Base-by-base conservation (phyloP, 2,113 vertebrate species). In the Indicator indicator region DNA sequence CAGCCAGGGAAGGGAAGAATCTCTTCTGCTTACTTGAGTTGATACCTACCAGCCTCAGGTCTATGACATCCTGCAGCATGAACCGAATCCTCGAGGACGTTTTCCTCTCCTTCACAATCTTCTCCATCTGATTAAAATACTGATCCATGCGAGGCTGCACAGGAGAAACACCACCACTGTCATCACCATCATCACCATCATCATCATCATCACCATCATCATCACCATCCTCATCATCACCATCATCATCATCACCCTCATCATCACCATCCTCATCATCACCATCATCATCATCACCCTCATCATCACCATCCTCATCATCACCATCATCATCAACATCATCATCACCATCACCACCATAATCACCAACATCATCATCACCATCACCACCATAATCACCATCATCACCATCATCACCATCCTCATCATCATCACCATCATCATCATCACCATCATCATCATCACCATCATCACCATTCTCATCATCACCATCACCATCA, bases 41-140 rank as follows among this genome's bases (percentile, higher is more conserved):
- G 42, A 59, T 56, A 98, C 99, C 97, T 96, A 99, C 99, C 99
- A 99, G 97, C 97, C 99, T 98, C 42, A 99, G 98, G 97, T 99
- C 99, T 92, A 99, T 99, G 16, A 99, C 97, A 50, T 99, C 99
- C 96, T 99, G 99, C 59, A 99, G 97, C 99, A 99, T 99, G 94
- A 99, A 99, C 42, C 99, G 99, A 96, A 99, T 99, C 82, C 99
- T 98, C 14, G 99, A 99, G 3, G 99, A 99, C 0, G 99, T 99
- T 98, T 99, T 99, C 83, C 99, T 98, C 97, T 99, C 99, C 94
- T 99, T 99, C 77, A 99, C 99, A 16, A 99, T 99, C 98, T 99
- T 99, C 93, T 99, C 99, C 99, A 99, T 99, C 96, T 99, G 99
- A 97, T 99, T 98, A 95, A 99, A 99, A 96, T 99, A 99, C 97